These are phyloP conservation scores for Nerophis ophidion DNA, from an alignment of 2,113 vertebrate species.

Conservation along the genomic window DNA sequence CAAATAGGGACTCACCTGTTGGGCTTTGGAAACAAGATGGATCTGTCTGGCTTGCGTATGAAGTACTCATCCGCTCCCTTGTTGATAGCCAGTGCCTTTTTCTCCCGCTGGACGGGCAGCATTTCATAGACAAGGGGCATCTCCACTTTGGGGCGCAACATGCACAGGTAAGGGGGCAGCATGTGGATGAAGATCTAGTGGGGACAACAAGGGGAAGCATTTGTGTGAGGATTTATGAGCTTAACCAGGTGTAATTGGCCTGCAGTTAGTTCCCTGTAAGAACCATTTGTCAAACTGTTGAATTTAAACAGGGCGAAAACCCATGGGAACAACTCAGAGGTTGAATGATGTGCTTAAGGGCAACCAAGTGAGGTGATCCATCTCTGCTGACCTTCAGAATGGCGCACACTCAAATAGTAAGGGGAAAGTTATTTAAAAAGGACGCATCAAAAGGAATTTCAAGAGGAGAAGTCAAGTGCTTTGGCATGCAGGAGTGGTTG, in stretches of 20 bases:
- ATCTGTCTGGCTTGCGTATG: conserved; percentile 79
- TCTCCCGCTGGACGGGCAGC: conserved; percentile 50
- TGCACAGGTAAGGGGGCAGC: conserved; percentile 77
- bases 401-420: neutral
- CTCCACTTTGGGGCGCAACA: conserved; percentile 80
- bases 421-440: conserved; percentile 10
- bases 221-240: conserved; percentile 27
- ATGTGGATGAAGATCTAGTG: conserved; percentile 83
- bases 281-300: conserved; percentile 28
- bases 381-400: conserved; percentile 30
- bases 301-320: conserved; percentile 31
- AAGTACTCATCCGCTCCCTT: conserved; percentile 83
- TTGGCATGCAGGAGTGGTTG: neutral
- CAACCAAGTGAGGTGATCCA: conserved; percentile 19
- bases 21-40: conserved; percentile 78
- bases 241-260: conserved; percentile 16
- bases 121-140: conserved; percentile 58
- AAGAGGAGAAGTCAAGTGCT: neutral
- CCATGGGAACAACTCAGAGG: conserved; percentile 35
- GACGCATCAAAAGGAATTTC: conserved; percentile 1
- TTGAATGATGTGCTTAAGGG: conserved; percentile 33
- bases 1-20: conserved; percentile 64
- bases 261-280: conserved; percentile 35
- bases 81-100: conserved; percentile 49
- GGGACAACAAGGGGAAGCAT: neutral